Base-by-base conservation (phyloP, 2,888 invertebrate species). In the Anodontia alba region DNA sequence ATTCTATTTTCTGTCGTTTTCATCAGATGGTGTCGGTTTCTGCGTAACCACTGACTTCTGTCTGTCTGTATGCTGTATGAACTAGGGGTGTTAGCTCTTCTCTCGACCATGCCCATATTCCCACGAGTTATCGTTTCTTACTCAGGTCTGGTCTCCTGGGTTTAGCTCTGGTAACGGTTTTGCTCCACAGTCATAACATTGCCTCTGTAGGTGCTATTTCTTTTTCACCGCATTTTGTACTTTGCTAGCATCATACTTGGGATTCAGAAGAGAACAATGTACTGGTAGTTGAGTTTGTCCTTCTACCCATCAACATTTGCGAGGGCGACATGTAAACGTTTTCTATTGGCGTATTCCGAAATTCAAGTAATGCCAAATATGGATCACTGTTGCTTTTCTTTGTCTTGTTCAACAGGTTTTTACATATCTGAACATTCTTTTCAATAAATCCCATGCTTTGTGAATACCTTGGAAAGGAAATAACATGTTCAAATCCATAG, bases 391-490 rank as follows among this genome's bases (percentile, higher is more conserved):
- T 49, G 17, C 17, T 20, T 20, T 49, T 49, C 49, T 49, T 49
- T 15, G 8, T 20, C 49, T 49, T 49, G 10, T 20, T 57, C 23
- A 57, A 26, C 29, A 57, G 57, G 7, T 23, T 57, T 29, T 57
- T 57, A 26, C 57, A 57, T 26, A 57, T 57, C 29, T 57, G 57
- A 3, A 57, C 57, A 57, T 57, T 26, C 29, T 57, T 57, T 57
- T 57, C 57, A 57, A 57, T 57, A n/a, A n/a, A n/a, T n/a, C n/a
- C n/a, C n/a, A n/a, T n/a, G n/a, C n/a, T n/a, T n/a, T n/a, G n/a
- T n/a, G 29, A 57, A 57, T 57, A 23, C 26, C 57, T 26, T 57
- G 29, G 57, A 29, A 26, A 29, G 29, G 57, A 57, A 7, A 29
- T 57, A 23, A 57, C 29, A 26, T 57, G 57, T 26, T 57, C 29